A percentile compares a stretch with the other conserved stretches of the same genome.
These are phyloP conservation scores for Archips xylosteana DNA, from an alignment of 2,888 invertebrate species.

Conservation along the genomic window DNA sequence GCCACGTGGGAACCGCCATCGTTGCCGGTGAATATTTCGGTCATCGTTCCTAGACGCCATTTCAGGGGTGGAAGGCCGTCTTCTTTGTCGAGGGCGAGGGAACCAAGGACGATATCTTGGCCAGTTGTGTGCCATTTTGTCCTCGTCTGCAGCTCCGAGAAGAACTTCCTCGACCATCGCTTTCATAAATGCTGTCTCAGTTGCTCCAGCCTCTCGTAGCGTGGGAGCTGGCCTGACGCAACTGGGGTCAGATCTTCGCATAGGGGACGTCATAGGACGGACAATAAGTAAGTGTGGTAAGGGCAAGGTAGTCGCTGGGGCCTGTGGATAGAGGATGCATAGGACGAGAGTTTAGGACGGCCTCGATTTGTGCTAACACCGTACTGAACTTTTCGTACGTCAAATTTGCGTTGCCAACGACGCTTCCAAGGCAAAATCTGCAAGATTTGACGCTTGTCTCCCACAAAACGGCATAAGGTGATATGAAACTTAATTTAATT, in stretches of 20 bases:
- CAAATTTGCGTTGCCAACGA: not conserved
- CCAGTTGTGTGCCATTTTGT: not conserved
- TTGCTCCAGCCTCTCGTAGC: not conserved
- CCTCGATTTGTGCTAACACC: constrained; percentile 47
- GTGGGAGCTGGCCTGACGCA: not conserved
- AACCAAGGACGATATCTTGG: not conserved
- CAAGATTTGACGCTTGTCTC: not conserved
- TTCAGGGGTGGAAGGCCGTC: not conserved
- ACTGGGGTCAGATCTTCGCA: not conserved
- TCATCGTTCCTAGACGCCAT: not conserved
- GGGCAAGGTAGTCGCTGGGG: constrained; percentile 46
- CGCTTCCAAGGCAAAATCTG: not conserved
- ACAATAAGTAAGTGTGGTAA: constrained; percentile 56
- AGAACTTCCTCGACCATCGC: not conserved
- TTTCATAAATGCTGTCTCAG: not conserved
- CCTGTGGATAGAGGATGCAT: constrained; percentile 46
- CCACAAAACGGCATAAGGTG: not conserved
- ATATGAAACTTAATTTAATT: not conserved
- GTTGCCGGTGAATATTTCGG: not conserved
- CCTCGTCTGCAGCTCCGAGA: not conserved
- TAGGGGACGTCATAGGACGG: constrained; percentile 21
- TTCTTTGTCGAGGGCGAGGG: not conserved
- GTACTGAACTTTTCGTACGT: constrained; percentile 46
- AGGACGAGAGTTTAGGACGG: constrained; percentile 49
- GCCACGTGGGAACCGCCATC: not conserved